Evolutionary conservation across 2,113 vertebrate species (phyloP), one percentile per base, ranked within the genome.

Genomic region (Abramis brama): DNA sequence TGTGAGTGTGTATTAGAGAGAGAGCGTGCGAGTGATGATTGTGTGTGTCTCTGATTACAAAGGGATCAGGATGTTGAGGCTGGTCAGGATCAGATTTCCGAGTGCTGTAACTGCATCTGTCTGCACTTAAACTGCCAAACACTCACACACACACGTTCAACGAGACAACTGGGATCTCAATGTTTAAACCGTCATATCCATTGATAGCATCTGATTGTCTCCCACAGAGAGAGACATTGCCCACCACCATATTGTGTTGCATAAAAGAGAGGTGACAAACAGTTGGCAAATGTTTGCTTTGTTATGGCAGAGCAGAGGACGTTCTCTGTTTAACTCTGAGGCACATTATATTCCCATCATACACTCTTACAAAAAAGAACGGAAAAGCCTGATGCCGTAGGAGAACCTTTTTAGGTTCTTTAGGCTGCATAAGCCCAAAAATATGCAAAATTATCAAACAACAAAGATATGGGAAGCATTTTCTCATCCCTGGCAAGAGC

Each of bases 31-130:
- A 52, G 80, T 23, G 68, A 83, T 59, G 82, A 68, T 39, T 57
- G 80, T 36, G 45, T 78, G 85, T 57, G 45, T 77, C 73, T 86
- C 85, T 86, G 70, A 81, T 86, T 88, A 76, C 87, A 75, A 47
- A 27, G 43, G 70, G 87, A 84, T 85, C 81, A 82, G 47, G 75
- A 71, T 66, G 68, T 84, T 75, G 85, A 86, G 62, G 33, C 75
- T 77, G 81, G 68, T 79, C 79, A 30, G 82, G 78, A 86, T 89
- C 88, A 77, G 71, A 79, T 89, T 57, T 89, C 78, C 21, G 36
- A 75, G 85, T 59, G 33, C 50, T 71, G 85, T 88, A 79, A 86
- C 76, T 81, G 76, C 77, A 82, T 82, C 74, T 82, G 71, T 66
- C 50, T 85, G 62, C 60, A 85, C 52, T 23, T 75, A 66, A 70